Evolutionary conservation across 2,888 invertebrate species (phyloP).

Genomic region (Euzophera pinguis): DNA sequence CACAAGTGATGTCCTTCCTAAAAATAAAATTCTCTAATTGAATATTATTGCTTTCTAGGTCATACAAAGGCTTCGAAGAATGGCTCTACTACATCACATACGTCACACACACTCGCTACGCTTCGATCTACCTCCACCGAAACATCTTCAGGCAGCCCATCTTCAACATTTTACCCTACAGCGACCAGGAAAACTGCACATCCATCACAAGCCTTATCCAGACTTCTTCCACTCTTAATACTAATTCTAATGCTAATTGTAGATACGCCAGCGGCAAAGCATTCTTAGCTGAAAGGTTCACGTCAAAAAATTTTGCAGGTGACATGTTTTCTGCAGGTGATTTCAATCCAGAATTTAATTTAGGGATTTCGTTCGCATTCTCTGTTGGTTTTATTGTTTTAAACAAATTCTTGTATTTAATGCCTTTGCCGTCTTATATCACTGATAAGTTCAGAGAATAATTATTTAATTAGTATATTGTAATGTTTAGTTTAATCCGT

Average conservation of each 20-base stretch:
- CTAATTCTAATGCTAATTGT: conserved; percentile 80
- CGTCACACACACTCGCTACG: conserved; percentile 88
- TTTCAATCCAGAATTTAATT: conserved; percentile 86
- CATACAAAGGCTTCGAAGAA: conserved; percentile 87
- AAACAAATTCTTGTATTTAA: conserved; percentile 90
- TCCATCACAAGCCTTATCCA: conserved; percentile 75
- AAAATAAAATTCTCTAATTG: too few species aligned
- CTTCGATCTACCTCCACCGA: conserved; percentile 86
- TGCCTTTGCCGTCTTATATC: conserved; percentile 91
- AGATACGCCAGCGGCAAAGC: conserved; percentile 85
- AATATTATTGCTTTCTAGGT: conserved; percentile 67
- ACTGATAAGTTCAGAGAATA: conserved; percentile 92
- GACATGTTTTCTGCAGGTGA: conserved; percentile 80
- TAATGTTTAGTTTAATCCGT: too few species aligned
- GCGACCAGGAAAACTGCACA: conserved; percentile 76
- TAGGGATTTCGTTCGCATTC: conserved; percentile 90
- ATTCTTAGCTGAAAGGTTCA: conserved; percentile 85
- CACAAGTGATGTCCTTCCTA: too few species aligned
- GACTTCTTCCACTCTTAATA: conserved; percentile 68
- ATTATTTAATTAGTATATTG: background rate
- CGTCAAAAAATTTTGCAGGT: conserved; percentile 74
- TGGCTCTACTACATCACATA: conserved; percentile 91
- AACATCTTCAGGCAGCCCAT: conserved; percentile 82
- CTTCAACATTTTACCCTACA: conserved; percentile 77
- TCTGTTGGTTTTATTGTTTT: conserved; percentile 89